Percentiles rank a stretch among this genome's conserved stretches.
phyloP scores from a whole-genome alignment of 2,888 invertebrate species.

The Cephus pulcher region DNA sequence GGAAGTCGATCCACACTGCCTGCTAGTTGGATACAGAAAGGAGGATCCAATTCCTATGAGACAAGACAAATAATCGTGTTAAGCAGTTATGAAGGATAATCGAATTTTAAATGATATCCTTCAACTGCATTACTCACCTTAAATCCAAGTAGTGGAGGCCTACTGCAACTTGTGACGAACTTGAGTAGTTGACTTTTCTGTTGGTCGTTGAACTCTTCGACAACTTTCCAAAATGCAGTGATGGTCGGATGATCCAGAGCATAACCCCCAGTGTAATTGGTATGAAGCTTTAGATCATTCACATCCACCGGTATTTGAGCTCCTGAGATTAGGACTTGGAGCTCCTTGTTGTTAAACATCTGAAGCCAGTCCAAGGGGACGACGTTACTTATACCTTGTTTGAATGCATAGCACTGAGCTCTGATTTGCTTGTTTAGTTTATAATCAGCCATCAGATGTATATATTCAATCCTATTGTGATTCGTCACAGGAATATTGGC shows the following conservation, averaged over 20 bases:
- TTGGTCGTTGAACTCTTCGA: slow-evolving; percentile 83
- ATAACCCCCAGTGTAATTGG: slow-evolving; percentile 93
- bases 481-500: slow-evolving; percentile 90
- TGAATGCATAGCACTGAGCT: slow-evolving; percentile 88
- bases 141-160: slow-evolving; percentile 96
- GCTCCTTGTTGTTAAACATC: slow-evolving; percentile 93
- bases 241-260: slow-evolving; percentile 86
- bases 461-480: slow-evolving; percentile 95
- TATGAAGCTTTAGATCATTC: slow-evolving; percentile 85
- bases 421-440: slow-evolving; percentile 92
- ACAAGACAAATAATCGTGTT: neutral
- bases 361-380: slow-evolving; percentile 93
- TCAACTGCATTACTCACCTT: slow-evolving; percentile 73
- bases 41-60: slow-evolving; percentile 88
- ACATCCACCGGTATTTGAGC: slow-evolving; percentile 95
- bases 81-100: neutral
- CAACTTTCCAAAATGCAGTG: slow-evolving; percentile 88
- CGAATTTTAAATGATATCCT: neutral
- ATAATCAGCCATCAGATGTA: slow-evolving; percentile 95
- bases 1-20: slow-evolving; percentile 92
- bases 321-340: slow-evolving; percentile 97
- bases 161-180: slow-evolving; percentile 98
- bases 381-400: slow-evolving; percentile 90
- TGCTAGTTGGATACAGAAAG: slow-evolving; percentile 95
- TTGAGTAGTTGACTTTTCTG: slow-evolving; percentile 91